Evolutionary conservation across 2,113 vertebrate species (phyloP).

Genomic region (Ictalurus furcatus): DNA sequence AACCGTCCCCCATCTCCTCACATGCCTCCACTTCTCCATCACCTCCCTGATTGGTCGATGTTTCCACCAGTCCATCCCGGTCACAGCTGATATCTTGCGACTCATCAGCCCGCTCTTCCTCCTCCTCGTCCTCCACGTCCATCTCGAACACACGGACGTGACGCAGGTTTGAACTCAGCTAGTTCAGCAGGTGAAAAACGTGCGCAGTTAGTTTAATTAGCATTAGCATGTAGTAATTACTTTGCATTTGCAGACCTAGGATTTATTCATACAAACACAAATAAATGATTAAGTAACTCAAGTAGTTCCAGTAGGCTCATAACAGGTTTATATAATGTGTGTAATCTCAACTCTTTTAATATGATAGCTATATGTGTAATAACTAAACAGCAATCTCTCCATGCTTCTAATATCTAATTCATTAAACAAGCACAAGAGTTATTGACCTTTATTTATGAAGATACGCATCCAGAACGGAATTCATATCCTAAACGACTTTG

Average conservation of each 20-base stretch:
- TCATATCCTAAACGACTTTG: background rate
- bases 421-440: background rate
- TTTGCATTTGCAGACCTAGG: background rate
- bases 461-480: background rate
- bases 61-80: slow-evolving; percentile 70
- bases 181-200: slow-evolving; percentile 16
- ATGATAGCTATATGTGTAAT: background rate
- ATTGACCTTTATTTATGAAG: background rate
- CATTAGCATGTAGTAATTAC: no score
- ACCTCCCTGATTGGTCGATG: slow-evolving; percentile 61
- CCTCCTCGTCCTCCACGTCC: slow-evolving; percentile 88
- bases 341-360: background rate
- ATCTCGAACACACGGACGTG: slow-evolving; percentile 96
- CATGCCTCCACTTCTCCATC: slow-evolving; percentile 11
- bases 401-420: background rate
- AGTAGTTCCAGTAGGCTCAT: background rate
- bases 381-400: background rate
- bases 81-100: slow-evolving; percentile 74
- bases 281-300: background rate
- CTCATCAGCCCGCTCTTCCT: slow-evolving; percentile 83
- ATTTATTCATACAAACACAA: background rate
- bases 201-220: background rate
- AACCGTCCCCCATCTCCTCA: slow-evolving; percentile 35
- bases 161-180: slow-evolving; percentile 93
- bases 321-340: no score